Percentiles rank a stretch among this genome's conserved stretches.
Evolutionary conservation across 2,888 invertebrate genomes (phyloP).

Genomic region (Artemia sinica): DNA sequence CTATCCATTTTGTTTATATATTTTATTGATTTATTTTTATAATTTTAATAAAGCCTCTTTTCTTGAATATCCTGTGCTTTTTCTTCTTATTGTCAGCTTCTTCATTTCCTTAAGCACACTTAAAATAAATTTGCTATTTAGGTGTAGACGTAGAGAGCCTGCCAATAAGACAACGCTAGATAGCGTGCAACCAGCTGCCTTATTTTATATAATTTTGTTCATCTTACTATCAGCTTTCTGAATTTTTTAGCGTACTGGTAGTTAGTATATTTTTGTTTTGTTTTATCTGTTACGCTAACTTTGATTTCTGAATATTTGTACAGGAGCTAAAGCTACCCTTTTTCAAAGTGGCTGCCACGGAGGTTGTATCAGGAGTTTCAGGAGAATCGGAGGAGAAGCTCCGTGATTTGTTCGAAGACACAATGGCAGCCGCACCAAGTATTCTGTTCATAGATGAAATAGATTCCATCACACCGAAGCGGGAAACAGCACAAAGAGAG

Average conservation of each 20-base stretch:
- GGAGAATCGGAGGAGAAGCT: constrained; percentile 90
- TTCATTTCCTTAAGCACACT: too few relatives aligned
- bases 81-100: too few relatives aligned
- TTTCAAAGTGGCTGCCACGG: constrained; percentile 73
- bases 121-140: too few relatives aligned
- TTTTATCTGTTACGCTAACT: not conserved
- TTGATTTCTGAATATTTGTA: constrained; percentile 19
- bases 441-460: constrained; percentile 90
- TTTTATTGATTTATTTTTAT: too few relatives aligned
- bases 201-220: constrained; percentile 18
- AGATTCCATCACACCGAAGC: constrained; percentile 80
- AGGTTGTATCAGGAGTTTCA: constrained; percentile 80
- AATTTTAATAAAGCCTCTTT: too few relatives aligned
- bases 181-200: too few relatives aligned
- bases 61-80: too few relatives aligned
- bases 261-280: too few relatives aligned
- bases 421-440: constrained; percentile 52
- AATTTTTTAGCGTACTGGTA: too few relatives aligned
- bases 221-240: constrained; percentile 10
- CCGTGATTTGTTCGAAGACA: constrained; percentile 72
- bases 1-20: too few relatives aligned
- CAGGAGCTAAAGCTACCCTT: constrained; percentile 66
- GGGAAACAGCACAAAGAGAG: constrained; percentile 74
- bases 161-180: too few relatives aligned
- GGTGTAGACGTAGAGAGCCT: too few relatives aligned